Base-by-base conservation (phyloP, 2,113 vertebrate genomes). In the Turdus rufiventris region DNA sequence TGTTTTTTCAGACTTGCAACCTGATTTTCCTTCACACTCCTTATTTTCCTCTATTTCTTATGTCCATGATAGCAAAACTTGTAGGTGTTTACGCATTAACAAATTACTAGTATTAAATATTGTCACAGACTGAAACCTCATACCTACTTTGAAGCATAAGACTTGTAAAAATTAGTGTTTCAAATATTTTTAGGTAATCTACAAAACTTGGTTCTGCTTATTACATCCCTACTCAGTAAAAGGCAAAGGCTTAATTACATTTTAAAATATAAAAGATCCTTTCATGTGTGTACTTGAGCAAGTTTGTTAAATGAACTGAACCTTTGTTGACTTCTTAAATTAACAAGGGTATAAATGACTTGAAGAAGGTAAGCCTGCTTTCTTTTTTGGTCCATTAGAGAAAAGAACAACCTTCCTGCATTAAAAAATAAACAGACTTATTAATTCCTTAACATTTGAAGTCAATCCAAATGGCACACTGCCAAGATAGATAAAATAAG, bases 381-480 rank as follows among this genome's bases (percentile, higher is more conserved):
- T 40, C 8, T 36, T 81, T 89, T 82, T 88, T 87, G 47, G 5
- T 40, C 40, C 25, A n/a, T 48, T 91, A 71, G 12, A 71, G 57
- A 77, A 86, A 81, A 81, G 31, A 25, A 89, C 20, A 89, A 75
- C 42, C 42, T 66, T 88, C 24, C 10, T 47, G 62, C 14, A 47
- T 67, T 51, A 82, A 88, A 90, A 83, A 95, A 80, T 42, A 84
- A 88, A 34, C 11, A 90, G 43, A 38, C 10, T 56, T 73, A 61
- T 67, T 74, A 86, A 68, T 88, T 89, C 58, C 71, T 85, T 87
- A 81, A 78, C 9, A 71, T 90, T 61, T 94, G 63, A 88, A 93
- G 62, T 76, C 29, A 89, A 61, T 58, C 45, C 42, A 94, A 85
- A 61, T 73, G 50, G 50, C 25, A 70, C 10, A 45, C 10, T 53